These are phyloP conservation scores for Parazoanthus darwini DNA, from an alignment of 92 coral and sea anemone genomes.

Conservation along the genomic window DNA sequence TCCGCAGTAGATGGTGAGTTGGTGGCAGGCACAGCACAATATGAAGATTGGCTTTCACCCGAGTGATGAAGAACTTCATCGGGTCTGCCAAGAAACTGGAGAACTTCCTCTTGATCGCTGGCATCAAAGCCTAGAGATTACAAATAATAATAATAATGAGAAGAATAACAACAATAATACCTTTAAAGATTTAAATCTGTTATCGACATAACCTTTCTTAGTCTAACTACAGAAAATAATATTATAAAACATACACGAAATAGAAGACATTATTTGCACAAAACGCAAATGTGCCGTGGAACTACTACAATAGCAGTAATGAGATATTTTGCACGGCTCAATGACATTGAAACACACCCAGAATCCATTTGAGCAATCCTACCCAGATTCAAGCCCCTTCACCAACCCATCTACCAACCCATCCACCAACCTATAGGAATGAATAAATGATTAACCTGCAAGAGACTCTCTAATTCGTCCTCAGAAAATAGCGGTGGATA, in stretches of 20 bases:
- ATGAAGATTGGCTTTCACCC: constrained; percentile 96
- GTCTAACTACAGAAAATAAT: too few relatives aligned
- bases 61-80: constrained; percentile 96
- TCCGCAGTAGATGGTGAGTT: constrained; percentile 77
- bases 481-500: constrained; percentile 95
- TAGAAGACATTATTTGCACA: too few relatives aligned
- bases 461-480: constrained; percentile 92
- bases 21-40: constrained; percentile 91
- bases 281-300: too few relatives aligned
- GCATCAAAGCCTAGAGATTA: constrained; percentile 86
- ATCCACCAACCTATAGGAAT: neutral
- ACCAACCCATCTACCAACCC: too few relatives aligned
- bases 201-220: too few relatives aligned
- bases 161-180: neutral
- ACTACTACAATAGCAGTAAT: too few relatives aligned
- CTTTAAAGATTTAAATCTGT: too few relatives aligned
- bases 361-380: too few relatives aligned
- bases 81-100: constrained; percentile 98
- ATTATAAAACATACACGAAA: too few relatives aligned
- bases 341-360: too few relatives aligned
- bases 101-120: constrained; percentile 96
- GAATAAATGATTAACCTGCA: constrained; percentile 64
- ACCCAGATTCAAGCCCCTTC: too few relatives aligned
- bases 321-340: too few relatives aligned
- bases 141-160: neutral